Percentiles rank a stretch among this genome's conserved stretches.
Conservation (phyloP, 2,888 invertebrate species). For the Pristionchus fissidentatus region DNA sequence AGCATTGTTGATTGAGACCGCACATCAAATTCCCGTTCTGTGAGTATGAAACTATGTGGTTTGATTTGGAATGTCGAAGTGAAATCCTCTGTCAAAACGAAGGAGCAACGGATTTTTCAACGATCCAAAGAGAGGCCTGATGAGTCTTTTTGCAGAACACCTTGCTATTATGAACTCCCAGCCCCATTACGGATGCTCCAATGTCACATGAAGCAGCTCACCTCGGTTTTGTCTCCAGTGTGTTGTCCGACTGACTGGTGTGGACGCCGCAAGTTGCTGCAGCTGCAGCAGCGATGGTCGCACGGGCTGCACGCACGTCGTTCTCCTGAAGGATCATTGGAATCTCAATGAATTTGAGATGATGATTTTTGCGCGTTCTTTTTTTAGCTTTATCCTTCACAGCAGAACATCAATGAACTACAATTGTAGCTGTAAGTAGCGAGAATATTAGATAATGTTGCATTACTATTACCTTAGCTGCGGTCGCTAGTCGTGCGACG, state of each 20-base stretch:
- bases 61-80: too few species aligned
- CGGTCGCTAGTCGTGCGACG: conserved; percentile 55
- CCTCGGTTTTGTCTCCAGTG: conserved; percentile 8
- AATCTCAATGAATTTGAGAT: not conserved
- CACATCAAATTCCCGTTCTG: not conserved
- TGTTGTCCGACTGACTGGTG: conserved; percentile 16
- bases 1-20: not conserved
- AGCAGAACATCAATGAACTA: too few species aligned
- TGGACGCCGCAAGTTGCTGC: conserved; percentile 8
- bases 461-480: not conserved
- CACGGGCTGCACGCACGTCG: conserved; percentile 28
- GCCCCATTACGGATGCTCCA: not conserved
- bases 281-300: not conserved
- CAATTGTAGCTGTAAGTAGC: too few species aligned
- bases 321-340: conserved; percentile 19
- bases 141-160: too few species aligned
- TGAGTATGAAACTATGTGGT: not conserved
- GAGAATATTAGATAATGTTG: too few species aligned
- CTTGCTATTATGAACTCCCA: too few species aligned
- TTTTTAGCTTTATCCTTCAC: too few species aligned
- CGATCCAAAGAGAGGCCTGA: too few species aligned
- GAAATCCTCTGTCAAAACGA: too few species aligned
- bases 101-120: too few species aligned
- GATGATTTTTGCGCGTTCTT: too few species aligned
- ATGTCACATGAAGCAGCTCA: not conserved